Conservation (phyloP, 2,113 vertebrate species). For the Cottus gobio region DNA sequence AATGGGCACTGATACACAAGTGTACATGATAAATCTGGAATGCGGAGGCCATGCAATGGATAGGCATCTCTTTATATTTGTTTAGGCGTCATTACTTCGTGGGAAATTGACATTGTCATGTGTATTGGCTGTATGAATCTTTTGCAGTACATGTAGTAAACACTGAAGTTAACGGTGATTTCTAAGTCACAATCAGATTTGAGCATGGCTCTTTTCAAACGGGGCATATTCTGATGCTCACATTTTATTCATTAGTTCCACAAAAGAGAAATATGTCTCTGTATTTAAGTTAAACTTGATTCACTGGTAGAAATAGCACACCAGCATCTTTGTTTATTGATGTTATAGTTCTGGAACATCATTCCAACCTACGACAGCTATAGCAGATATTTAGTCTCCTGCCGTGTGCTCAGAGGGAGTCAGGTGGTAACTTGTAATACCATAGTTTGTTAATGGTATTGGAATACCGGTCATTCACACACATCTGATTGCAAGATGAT, state of each 20-base stretch:
- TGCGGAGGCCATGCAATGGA: neutral
- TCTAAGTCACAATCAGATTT: neutral
- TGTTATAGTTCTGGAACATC: neutral
- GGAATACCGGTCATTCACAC: neutral
- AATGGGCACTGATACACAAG: constrained; percentile 4
- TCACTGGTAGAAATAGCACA: neutral
- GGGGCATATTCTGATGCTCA: neutral
- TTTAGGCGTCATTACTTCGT: constrained; percentile 13
- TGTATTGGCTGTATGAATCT: neutral
- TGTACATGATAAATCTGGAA: constrained; percentile 11
- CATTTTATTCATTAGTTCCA: neutral
- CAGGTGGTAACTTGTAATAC: neutral
- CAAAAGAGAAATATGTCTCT: neutral
- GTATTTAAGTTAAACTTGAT: neutral
- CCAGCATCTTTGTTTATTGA: neutral
- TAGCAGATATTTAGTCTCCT: neutral
- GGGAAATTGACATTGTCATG: constrained; percentile 6
- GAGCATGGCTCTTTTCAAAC: neutral
- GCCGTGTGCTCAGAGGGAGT: neutral
- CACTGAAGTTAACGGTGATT: neutral
- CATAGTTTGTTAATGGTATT: neutral
- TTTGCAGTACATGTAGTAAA: neutral
- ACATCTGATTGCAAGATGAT: neutral
- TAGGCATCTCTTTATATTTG: neutral
- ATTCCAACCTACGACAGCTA: neutral